Evolutionary conservation across 2,797 vertebrate genomes (phyloP), one percentile per base, ranked within the genome.

Genomic region (Knipowitschia caucasica): DNA sequence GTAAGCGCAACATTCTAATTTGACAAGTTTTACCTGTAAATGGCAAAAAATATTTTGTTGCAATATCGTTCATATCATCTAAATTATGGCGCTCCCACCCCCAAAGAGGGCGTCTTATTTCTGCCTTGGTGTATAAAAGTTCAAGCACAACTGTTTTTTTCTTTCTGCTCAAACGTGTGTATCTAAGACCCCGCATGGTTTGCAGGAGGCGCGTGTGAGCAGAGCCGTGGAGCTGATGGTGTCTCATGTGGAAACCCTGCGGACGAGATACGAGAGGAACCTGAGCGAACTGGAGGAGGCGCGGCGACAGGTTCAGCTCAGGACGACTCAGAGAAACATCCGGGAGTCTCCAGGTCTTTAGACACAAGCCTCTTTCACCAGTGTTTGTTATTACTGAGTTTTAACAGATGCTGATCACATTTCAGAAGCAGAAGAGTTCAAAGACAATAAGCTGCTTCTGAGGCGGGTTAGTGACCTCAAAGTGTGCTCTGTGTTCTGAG

Each of bases 201-300:
- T 7, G 7, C 42, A 95, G 93, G 93, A 95, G 81, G 92, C 90
- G 1, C 84, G 91, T 36, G 83, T 93, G 78, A 93, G 89, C 60
- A 81, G 83, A 3, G 92, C 92, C 0, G 88, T 92, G 0, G 91
- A 92, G 70, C 88, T 95, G 71, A 93, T 94, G 93, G 85, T 93
- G 21, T 84, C 91, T 67, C 92, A 94, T 0, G 90, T 94, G 78
- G 93, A 94, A 78, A 93, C 90, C 54, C 76, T 95, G 73, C 91
- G 83, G 78, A 73, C 82, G 38, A 83, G 81, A 7, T 88, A 90
- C 4, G 42, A 83, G 61, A 82, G 72, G 50, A 88, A 91, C 33
- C 53, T 66, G 0, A 47, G 75, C 0, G 92, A 94, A 75, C 86
- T 94, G 67, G 89, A 93, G 68, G 92, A 94, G 62, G 87, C 89